phyloP scores from a whole-genome alignment of 2,113 vertebrate species.

The Rhabdornis inornatus region DNA sequence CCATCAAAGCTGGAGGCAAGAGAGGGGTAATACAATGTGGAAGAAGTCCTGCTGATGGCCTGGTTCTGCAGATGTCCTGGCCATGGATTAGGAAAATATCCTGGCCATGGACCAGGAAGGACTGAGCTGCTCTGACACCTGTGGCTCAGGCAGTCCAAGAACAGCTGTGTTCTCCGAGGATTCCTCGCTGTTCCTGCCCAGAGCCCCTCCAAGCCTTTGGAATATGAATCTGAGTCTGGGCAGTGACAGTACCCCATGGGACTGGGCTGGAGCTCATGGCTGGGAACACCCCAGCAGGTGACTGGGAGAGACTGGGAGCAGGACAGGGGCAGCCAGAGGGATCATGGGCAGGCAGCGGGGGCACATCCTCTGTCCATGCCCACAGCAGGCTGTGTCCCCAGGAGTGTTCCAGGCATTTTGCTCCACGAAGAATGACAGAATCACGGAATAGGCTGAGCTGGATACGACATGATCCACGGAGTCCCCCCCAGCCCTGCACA shows the following conservation, averaged over 20 bases:
- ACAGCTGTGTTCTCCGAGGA: background rate
- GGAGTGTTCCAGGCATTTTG: background rate
- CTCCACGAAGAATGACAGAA: background rate
- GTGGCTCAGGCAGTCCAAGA: background rate
- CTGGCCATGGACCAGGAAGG: background rate
- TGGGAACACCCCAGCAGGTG: background rate
- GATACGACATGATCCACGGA: background rate
- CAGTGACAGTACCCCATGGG: background rate
- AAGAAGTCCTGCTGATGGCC: background rate
- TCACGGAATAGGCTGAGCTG: background rate
- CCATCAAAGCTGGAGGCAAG: background rate
- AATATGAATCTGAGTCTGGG: background rate
- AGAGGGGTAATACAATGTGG: background rate
- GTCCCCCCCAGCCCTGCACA: rapidly evolving
- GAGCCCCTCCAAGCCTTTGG: background rate
- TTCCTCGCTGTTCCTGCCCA: background rate
- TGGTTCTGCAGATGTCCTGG: background rate
- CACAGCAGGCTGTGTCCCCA: background rate
- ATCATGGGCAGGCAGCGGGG: background rate
- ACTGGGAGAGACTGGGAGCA: background rate
- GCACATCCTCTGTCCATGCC: background rate
- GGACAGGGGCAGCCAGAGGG: background rate
- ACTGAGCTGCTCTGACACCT: background rate
- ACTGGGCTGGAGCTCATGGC: background rate
- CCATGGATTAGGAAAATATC: background rate